Conservation (phyloP, 2,797 vertebrate genomes). For the Tokudaia muenninki region DNA sequence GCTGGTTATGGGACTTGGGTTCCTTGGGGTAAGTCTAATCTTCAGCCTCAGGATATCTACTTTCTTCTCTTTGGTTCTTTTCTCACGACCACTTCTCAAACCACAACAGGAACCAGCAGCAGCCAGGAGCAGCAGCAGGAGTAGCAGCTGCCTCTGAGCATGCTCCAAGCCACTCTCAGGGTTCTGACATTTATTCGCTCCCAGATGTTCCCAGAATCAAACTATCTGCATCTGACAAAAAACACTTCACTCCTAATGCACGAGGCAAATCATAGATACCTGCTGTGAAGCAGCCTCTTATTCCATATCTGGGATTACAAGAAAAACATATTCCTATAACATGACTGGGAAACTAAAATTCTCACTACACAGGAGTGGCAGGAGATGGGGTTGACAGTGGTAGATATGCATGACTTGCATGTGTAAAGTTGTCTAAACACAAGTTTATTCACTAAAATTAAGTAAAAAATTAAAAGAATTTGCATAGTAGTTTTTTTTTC, state of each 20-base stretch:
- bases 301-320: not conserved
- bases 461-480: not conserved
- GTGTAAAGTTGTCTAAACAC: not conserved
- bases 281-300: not conserved
- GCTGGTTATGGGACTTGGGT: not conserved
- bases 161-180: not conserved
- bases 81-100: not conserved
- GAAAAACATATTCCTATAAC: not conserved
- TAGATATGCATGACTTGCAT: not conserved
- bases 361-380: not conserved
- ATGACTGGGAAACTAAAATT: not conserved
- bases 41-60: not conserved
- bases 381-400: not conserved
- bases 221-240: not conserved
- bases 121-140: not conserved
- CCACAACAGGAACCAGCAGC: not conserved
- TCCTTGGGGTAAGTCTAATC: not conserved
- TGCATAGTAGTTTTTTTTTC: no score
- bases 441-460: not conserved
- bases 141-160: not conserved
- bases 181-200: not conserved
- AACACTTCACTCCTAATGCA: not conserved
- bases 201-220: not conserved
- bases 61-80: not conserved
- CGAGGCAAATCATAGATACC: not conserved